phyloP scores from a whole-genome alignment of 2,113 vertebrate genomes.

The Campylomormyrus tamandua region DNA sequence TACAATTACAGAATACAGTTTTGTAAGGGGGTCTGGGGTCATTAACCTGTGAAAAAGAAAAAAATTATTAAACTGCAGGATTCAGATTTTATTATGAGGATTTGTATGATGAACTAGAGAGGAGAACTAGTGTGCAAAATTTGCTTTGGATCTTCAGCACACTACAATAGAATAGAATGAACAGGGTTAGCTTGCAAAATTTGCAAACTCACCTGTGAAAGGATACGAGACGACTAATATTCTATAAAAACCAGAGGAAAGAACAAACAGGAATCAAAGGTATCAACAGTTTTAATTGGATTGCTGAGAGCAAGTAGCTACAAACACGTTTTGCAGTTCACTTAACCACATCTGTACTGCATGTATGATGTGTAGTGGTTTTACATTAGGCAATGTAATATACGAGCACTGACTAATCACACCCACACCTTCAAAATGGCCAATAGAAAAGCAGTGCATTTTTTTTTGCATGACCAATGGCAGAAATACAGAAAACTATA shows the following conservation, averaged over 20 bases:
- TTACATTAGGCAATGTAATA: background rate
- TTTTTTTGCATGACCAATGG: background rate
- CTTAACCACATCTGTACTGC: background rate
- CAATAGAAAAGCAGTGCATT: background rate
- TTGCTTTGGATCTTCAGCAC: background rate
- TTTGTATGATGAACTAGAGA: background rate
- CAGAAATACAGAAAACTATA: background rate
- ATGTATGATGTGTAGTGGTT: background rate
- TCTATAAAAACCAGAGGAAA: background rate
- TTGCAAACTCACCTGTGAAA: background rate
- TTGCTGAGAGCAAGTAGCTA: background rate
- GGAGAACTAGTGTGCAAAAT: background rate
- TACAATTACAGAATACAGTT: background rate
- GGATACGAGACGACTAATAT: background rate
- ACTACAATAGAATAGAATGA: background rate
- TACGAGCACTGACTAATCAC: background rate
- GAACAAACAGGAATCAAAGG: background rate
- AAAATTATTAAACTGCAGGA: background rate
- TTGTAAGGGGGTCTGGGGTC: background rate
- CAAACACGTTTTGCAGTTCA: background rate
- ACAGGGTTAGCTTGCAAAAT: background rate
- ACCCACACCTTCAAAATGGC: background rate
- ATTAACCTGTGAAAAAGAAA: background rate
- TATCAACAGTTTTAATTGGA: background rate
- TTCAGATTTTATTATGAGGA: background rate